phyloP scores from a whole-genome alignment of 2,113 vertebrate species.

The Vidua macroura region DNA sequence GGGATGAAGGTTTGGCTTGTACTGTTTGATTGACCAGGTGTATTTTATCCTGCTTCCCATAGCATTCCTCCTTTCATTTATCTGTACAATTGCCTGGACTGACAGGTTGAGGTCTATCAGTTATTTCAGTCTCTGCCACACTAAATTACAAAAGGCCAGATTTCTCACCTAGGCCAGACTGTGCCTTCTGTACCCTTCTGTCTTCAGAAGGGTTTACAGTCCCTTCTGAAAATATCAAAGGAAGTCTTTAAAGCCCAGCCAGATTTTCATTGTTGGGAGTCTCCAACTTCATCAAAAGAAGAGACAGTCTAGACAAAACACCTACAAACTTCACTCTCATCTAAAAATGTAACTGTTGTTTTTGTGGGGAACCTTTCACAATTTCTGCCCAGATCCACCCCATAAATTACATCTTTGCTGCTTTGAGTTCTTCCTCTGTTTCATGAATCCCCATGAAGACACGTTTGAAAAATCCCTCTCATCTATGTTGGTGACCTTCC shows the following conservation, averaged over 20 bases:
- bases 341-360: conserved; percentile 5
- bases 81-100: background rate
- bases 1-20: background rate
- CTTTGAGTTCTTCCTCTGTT: background rate
- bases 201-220: background rate
- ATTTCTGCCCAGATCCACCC: conserved; percentile 21
- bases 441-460: background rate
- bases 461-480: background rate
- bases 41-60: background rate
- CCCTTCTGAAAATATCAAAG: conserved; percentile 47
- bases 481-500: background rate
- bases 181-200: background rate
- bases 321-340: conserved; percentile 35
- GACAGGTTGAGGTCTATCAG: background rate
- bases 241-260: conserved; percentile 40
- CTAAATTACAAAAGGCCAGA: conserved; percentile 5
- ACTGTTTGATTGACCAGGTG: background rate
- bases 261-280: conserved; percentile 38
- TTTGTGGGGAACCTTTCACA: conserved; percentile 2
- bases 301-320: conserved; percentile 58
- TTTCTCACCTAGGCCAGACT: background rate
- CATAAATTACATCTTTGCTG: background rate
- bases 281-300: conserved; percentile 52
- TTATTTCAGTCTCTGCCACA: background rate
- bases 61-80: background rate